Percentiles rank a stretch among this genome's conserved stretches.
phyloP scores from a whole-genome alignment of 2,797 vertebrate genomes.

The Pangasius krempfi region DNA sequence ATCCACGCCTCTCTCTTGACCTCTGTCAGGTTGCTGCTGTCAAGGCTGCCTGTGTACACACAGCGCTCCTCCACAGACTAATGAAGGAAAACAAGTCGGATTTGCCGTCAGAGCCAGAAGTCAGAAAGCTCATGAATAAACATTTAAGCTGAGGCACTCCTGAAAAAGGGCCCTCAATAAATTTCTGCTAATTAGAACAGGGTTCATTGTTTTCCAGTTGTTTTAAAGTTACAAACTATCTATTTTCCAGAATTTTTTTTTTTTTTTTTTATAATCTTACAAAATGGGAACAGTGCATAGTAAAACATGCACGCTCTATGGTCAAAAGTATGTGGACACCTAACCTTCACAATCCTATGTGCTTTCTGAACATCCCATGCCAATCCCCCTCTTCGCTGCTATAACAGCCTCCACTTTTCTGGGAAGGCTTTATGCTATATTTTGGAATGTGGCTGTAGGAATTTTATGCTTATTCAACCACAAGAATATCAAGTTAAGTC shows the following conservation, averaged over 20 bases:
- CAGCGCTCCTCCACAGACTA: slow-evolving; percentile 94
- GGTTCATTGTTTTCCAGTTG: not conserved
- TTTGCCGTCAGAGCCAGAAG: not conserved
- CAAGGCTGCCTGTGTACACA: slow-evolving; percentile 84
- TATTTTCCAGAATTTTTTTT: not conserved
- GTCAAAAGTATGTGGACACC: not conserved
- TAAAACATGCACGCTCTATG: not conserved
- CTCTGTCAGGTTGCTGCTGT: slow-evolving; percentile 90
- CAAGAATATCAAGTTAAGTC: not conserved
- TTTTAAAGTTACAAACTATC: too few relatives aligned
- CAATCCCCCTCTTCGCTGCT: not conserved
- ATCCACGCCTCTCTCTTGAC: slow-evolving; percentile 95
- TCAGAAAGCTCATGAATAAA: not conserved
- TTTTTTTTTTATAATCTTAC: not conserved
- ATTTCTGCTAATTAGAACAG: not conserved
- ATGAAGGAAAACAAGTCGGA: slow-evolving; percentile 18
- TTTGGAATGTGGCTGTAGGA: not conserved
- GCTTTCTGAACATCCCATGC: not conserved
- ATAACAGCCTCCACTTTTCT: not conserved
- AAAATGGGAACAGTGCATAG: not conserved
- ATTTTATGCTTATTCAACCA: not conserved
- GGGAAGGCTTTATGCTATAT: not conserved
- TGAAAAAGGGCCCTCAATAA: not conserved
- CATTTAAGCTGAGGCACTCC: not conserved
- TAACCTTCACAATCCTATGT: not conserved